A percentile compares a stretch with the other conserved stretches of the same genome.
Conservation (phyloP, 2,113 vertebrate genomes). For the Psammodynastes pulverulentus region DNA sequence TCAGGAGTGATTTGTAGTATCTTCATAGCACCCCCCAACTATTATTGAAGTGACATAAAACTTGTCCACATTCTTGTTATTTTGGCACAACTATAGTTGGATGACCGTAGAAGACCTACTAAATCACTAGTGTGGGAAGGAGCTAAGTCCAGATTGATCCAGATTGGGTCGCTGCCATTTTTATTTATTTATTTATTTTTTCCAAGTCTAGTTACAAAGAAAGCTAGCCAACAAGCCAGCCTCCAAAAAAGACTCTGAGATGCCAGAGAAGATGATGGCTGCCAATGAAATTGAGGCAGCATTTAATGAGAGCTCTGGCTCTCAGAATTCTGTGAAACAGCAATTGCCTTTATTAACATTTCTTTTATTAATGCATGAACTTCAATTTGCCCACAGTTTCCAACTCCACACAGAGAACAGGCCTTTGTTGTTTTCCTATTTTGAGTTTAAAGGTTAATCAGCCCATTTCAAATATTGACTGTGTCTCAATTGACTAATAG, state of each 20-base stretch:
- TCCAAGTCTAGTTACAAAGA: background rate
- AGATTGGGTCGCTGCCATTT: background rate
- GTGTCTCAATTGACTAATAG: background rate
- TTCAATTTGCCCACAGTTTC: background rate
- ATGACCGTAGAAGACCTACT: background rate
- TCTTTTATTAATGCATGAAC: constrained; percentile 11
- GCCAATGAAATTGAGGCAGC: background rate
- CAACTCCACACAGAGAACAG: background rate
- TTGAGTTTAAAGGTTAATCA: constrained; percentile 9
- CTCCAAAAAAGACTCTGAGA: background rate
- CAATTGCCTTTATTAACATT: fast-evolving
- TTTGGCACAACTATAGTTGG: background rate
- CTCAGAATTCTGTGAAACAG: background rate
- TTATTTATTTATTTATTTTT: background rate
- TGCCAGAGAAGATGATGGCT: background rate
- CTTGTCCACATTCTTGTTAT: background rate
- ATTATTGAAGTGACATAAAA: background rate
- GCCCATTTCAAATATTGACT: constrained; percentile 19
- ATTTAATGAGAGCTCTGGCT: background rate
- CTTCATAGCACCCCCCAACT: background rate
- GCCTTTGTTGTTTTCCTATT: background rate
- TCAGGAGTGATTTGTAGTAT: background rate
- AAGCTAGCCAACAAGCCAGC: background rate
- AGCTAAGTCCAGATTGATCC: background rate
- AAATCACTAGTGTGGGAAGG: background rate